A percentile compares a stretch with the other conserved stretches of the same genome.
These are phyloP conservation scores for Benthosema pterotum DNA, from an alignment of 2,797 vertebrate species.

Conservation along the genomic window DNA sequence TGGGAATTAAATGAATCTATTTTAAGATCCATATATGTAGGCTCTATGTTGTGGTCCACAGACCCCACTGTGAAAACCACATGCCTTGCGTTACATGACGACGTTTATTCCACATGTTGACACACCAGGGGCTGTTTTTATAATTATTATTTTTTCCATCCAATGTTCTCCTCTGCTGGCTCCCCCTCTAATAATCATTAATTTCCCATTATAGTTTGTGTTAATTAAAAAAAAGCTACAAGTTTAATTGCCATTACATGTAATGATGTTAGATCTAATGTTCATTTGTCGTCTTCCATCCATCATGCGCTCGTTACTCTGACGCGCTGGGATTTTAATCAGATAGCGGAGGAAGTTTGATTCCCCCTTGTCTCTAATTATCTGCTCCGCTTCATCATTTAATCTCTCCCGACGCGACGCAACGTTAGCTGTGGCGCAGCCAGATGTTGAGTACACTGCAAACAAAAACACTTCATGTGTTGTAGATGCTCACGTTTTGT, in stretches of 20 bases:
- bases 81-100: too few species aligned
- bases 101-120: too few species aligned
- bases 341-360: slow-evolving; percentile 71
- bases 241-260: slow-evolving; percentile 82
- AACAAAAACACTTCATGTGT: slow-evolving; percentile 37
- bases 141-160: slow-evolving; percentile 12
- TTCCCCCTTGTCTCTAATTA: slow-evolving; percentile 65
- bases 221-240: slow-evolving; percentile 81
- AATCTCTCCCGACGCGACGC: slow-evolving; percentile 61
- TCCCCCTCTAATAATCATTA: slow-evolving; percentile 77
- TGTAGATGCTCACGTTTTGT: slow-evolving; percentile 9
- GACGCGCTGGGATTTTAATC: slow-evolving; percentile 76
- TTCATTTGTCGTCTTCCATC: slow-evolving; percentile 75
- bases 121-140: too few species aligned
- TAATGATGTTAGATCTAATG: slow-evolving; percentile 82
- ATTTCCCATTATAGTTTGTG: slow-evolving; percentile 80
- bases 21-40: too few species aligned
- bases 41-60: too few species aligned
- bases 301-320: slow-evolving; percentile 76
- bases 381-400: slow-evolving; percentile 75
- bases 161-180: slow-evolving; percentile 57
- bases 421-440: slow-evolving; percentile 13
- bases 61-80: too few species aligned
- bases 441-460: slow-evolving; percentile 15
- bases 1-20: too few species aligned